These are phyloP conservation scores for Chelmon rostratus DNA, from an alignment of 2,797 vertebrate genomes.

Conservation along the genomic window DNA sequence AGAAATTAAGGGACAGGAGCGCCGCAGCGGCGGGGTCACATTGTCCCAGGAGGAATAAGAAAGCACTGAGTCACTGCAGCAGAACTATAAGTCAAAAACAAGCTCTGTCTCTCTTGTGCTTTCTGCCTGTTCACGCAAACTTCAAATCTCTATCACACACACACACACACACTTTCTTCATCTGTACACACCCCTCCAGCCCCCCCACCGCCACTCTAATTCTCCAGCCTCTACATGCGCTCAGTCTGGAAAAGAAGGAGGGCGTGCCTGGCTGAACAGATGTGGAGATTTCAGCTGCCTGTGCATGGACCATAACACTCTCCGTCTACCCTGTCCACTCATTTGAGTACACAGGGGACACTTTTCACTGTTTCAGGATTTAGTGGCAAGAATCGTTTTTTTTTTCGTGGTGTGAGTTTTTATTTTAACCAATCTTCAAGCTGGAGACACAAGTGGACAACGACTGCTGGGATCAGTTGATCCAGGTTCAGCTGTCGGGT, in stretches of 20 bases:
- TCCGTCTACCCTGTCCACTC: not conserved
- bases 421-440: conserved; percentile 63
- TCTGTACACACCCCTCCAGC: not conserved
- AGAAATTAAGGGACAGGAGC: conserved; percentile 70
- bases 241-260: conserved; percentile 65
- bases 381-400: conserved; percentile 15
- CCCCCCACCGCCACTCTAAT: conserved; percentile 41
- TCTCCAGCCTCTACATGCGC: conserved; percentile 42
- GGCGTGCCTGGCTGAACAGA: conserved; percentile 73
- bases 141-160: not conserved
- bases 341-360: conserved; percentile 28
- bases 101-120: conserved; percentile 3
- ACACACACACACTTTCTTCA: conserved; percentile 5
- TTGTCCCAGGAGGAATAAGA: conserved; percentile 68
- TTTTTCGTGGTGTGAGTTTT: conserved; percentile 20
- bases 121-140: not conserved
- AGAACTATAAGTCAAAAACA: conserved; percentile 46
- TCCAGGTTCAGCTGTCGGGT: conserved; percentile 84
- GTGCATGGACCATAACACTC: conserved; percentile 56
- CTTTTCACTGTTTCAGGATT: conserved; percentile 53
- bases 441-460: conserved; percentile 80
- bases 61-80: conserved; percentile 45
- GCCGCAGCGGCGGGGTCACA: conserved; percentile 38
- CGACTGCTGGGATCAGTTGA: conserved; percentile 85
- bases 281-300: conserved; percentile 65